phyloP scores from a whole-genome alignment of 2,888 invertebrate species.

The Megamerina dolium region DNA sequence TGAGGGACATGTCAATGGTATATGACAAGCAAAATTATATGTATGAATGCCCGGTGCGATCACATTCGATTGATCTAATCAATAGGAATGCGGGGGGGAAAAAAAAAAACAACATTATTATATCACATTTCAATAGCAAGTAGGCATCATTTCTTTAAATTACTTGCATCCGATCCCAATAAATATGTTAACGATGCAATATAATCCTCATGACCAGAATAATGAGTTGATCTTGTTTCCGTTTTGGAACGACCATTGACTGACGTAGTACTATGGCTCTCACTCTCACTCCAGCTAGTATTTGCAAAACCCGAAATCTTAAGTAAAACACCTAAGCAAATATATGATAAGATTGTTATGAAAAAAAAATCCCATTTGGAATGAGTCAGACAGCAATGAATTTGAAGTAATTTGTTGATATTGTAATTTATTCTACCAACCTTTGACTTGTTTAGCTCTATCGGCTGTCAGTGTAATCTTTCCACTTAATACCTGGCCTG shows the following conservation, averaged over 20 bases:
- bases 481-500: slow-evolving; percentile 15
- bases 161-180: slow-evolving; percentile 50
- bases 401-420: too few relatives aligned
- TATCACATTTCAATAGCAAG: slow-evolving; percentile 46
- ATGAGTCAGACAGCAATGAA: too few relatives aligned
- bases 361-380: too few relatives aligned
- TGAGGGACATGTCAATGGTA: slow-evolving; percentile 52
- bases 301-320: slow-evolving; percentile 20
- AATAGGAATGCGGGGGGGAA: slow-evolving; percentile 54
- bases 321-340: not conserved
- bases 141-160: slow-evolving; percentile 19
- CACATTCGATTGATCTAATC: slow-evolving; percentile 56
- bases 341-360: too few relatives aligned
- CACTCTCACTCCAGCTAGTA: slow-evolving; percentile 13
- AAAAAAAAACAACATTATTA: slow-evolving; percentile 49
- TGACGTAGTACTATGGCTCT: not conserved
- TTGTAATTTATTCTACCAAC: slow-evolving; percentile 5
- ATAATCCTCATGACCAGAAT: slow-evolving; percentile 42
- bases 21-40: slow-evolving; percentile 50
- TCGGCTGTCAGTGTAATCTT: slow-evolving; percentile 13
- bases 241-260: not conserved
- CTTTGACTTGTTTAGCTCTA: slow-evolving; percentile 11
- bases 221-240: slow-evolving; percentile 7
- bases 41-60: slow-evolving; percentile 51
- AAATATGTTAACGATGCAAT: slow-evolving; percentile 49